These are phyloP conservation scores for Desoria tigrina DNA, from an alignment of 2,888 invertebrate species.

Conservation along the genomic window DNA sequence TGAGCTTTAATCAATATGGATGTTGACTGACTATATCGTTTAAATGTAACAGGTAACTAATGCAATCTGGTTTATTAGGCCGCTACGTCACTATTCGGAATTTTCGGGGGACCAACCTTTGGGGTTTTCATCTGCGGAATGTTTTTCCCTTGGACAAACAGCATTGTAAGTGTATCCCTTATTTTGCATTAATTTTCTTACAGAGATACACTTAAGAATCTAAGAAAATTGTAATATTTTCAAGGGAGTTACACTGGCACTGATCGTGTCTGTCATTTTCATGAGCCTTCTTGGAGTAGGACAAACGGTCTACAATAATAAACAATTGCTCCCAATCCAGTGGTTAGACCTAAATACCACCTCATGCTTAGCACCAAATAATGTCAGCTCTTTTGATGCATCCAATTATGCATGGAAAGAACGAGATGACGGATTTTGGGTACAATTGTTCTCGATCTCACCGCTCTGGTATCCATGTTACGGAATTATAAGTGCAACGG, in stretches of 20 bases:
- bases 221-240: constrained; percentile 2
- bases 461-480: constrained; percentile 51
- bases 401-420: constrained; percentile 39
- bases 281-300: constrained; percentile 51
- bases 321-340: constrained; percentile 39
- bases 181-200: too few species aligned
- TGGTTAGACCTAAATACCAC: constrained; percentile 21
- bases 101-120: constrained; percentile 83
- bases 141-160: constrained; percentile 83
- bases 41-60: too few species aligned
- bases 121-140: constrained; percentile 82
- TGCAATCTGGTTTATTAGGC: constrained; percentile 59
- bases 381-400: constrained; percentile 18
- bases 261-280: constrained; percentile 44
- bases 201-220: not conserved
- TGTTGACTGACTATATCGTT: not conserved
- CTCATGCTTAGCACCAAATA: constrained; percentile 7
- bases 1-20: constrained; percentile 1
- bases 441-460: constrained; percentile 45
- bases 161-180: constrained; percentile 63
- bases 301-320: constrained; percentile 44
- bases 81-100: constrained; percentile 83
- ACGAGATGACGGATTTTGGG: constrained; percentile 25
- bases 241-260: constrained; percentile 45
- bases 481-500: constrained; percentile 35